Evolutionary conservation across 2,797 vertebrate species (phyloP), one percentile per base, ranked within the genome.

Genomic region (Pangasius larnaudii): DNA sequence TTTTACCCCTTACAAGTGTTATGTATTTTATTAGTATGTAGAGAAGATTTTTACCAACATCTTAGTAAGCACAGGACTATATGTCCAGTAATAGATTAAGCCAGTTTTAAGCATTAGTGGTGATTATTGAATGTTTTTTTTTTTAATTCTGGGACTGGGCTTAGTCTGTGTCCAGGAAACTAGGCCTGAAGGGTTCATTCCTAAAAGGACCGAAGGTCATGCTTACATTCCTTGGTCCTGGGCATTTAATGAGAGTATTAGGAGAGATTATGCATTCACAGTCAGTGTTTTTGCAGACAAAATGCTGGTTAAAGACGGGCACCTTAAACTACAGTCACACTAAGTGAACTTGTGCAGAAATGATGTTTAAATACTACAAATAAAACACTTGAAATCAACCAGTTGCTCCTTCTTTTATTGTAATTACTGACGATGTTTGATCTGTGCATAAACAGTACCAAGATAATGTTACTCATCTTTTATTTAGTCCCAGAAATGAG

Each of bases 321-420:
- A 95, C 95, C 94, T 96, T 95, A 95, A 58, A 39, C 75, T 92
- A 79, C 79, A 71, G 81, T 86, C 91, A 91, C 91, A 65, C 59
- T 27, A 85, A 69, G 79, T 86, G 80, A 85, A 88, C 91, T 92
- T 93, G 90, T 92, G 93, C 91, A 94, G 88, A 92, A 90, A 90
- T 92, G 89, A 89, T 94, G 91, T 92, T 92, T 93, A 91, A 92
- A 93, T 91, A 92, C 92, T 86, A 56, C 91, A 84, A 96, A 95
- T 95, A 95, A 95, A 96, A 92, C 92, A 87, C 63, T 91, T 86
- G 93, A 91, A 86, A 74, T 86, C 85, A 59, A 49, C 33, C 18
- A 13, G 36, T 82, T 58, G 39, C n/a, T 46, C 42, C 24, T 80
- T 16, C 2, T 61, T 84, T 67, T 71, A 86, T 71, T 87, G 51